Percentiles rank a stretch among this genome's conserved stretches.
Evolutionary conservation across 2,888 invertebrate genomes (phyloP).

Genomic region (Xiphydria camelus): DNA sequence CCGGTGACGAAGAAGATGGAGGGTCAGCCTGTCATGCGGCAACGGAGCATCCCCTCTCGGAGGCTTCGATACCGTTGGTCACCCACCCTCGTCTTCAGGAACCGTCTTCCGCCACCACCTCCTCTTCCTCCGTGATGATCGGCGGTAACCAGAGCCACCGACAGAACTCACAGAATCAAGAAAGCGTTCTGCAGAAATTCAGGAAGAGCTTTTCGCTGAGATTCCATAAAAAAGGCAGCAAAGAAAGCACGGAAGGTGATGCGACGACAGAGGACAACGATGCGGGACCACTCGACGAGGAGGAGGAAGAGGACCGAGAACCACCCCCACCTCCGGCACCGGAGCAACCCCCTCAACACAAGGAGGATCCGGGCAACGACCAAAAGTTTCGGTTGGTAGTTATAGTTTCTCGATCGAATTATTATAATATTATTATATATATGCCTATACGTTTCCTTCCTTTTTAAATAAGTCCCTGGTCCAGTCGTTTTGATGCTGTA

Average conservation of each 20-base stretch:
- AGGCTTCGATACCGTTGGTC: slow-evolving; percentile 44
- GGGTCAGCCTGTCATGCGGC: slow-evolving; percentile 22
- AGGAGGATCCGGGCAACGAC: slow-evolving; percentile 44
- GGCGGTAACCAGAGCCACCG: slow-evolving; percentile 31
- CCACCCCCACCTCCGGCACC: slow-evolving; percentile 20
- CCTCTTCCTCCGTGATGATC: too few species aligned
- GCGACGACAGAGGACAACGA: slow-evolving; percentile 55
- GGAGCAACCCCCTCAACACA: slow-evolving; percentile 41
- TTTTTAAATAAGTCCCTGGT: neutral
- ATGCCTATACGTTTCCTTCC: neutral
- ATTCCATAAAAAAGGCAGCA: slow-evolving; percentile 63
- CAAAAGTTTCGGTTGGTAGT: slow-evolving; percentile 51
- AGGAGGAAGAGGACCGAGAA: slow-evolving; percentile 23
- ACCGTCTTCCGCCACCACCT: slow-evolving; percentile 18
- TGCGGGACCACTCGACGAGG: slow-evolving; percentile 31
- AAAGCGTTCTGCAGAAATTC: slow-evolving; percentile 72
- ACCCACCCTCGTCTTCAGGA: slow-evolving; percentile 43
- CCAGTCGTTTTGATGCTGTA: neutral
- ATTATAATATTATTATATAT: neutral
- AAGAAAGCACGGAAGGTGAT: slow-evolving; percentile 58
- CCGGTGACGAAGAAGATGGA: slow-evolving; percentile 40
- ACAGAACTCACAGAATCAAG: slow-evolving; percentile 42
- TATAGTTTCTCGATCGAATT: neutral
- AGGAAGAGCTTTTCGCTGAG: slow-evolving; percentile 70
- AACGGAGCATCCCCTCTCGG: slow-evolving; percentile 47